Percentiles rank a stretch among this genome's conserved stretches.
These are phyloP conservation scores for Parus major DNA, from an alignment of 2,113 vertebrate genomes.

Conservation along the genomic window DNA sequence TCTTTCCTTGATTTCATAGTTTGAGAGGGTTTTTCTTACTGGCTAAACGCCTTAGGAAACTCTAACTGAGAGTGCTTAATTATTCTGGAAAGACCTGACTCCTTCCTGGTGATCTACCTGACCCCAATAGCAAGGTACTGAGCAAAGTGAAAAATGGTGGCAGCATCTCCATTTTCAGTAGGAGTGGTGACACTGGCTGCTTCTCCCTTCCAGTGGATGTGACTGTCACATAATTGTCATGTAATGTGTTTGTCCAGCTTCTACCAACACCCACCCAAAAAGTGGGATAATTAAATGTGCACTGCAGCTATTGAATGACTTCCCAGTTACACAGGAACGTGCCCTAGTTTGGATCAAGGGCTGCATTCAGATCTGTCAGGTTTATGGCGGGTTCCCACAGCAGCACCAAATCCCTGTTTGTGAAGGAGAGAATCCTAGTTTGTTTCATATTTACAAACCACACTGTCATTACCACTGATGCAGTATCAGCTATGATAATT, in stretches of 20 bases:
- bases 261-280: not conserved
- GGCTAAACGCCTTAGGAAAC: not conserved
- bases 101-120: not conserved
- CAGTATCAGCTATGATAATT: slow-evolving; percentile 78
- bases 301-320: slow-evolving; percentile 38
- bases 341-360: slow-evolving; percentile 65
- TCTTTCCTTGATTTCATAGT: not conserved
- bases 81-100: not conserved
- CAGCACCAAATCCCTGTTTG: slow-evolving; percentile 78
- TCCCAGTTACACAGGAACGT: not conserved
- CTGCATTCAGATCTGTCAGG: slow-evolving; percentile 67
- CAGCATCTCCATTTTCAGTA: not conserved
- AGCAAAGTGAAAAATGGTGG: not conserved
- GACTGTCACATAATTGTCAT: not conserved
- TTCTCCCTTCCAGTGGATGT: not conserved
- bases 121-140: not conserved
- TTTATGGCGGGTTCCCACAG: slow-evolving; percentile 79
- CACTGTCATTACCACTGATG: slow-evolving; percentile 78
- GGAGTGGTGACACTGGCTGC: not conserved
- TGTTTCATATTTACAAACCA: slow-evolving; percentile 86
- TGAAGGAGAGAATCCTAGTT: slow-evolving; percentile 77
- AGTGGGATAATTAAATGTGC: not conserved
- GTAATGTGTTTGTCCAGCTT: not conserved
- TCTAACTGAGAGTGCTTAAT: not conserved
- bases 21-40: not conserved